Conservation (phyloP, 1,140 invertebrate species). For the Cataglyphis hispanica region DNA sequence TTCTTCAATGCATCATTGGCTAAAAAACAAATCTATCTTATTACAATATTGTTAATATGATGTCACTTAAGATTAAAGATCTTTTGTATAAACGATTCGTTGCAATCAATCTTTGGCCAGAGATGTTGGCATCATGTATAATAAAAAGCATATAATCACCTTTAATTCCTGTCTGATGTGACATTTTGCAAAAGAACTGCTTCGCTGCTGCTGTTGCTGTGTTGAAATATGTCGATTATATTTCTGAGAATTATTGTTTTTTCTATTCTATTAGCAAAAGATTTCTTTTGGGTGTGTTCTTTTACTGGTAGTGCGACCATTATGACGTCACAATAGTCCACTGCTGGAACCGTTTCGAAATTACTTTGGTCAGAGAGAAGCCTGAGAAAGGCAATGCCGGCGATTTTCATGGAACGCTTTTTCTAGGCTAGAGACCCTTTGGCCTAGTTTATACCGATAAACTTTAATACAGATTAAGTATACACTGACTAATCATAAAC, state of each 20-base stretch:
- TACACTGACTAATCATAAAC: too few relatives aligned
- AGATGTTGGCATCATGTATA: not conserved
- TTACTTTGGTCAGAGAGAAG: too few relatives aligned
- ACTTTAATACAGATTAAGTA: too few relatives aligned
- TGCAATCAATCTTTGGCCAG: not conserved
- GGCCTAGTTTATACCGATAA: too few relatives aligned
- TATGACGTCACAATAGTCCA: too few relatives aligned
- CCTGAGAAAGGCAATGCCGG: too few relatives aligned
- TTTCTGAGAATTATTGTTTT: constrained; percentile 17
- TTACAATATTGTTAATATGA: constrained; percentile 62
- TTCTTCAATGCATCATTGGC: constrained; percentile 93
- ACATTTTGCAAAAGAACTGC: constrained; percentile 84
- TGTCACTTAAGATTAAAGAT: constrained; percentile 78
- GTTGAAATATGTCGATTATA: constrained; percentile 3
- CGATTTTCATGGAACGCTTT: too few relatives aligned
- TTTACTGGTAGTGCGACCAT: too few relatives aligned
- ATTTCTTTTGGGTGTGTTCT: not conserved
- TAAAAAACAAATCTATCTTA: constrained; percentile 85
- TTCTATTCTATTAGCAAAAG: constrained; percentile 44
- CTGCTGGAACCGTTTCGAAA: too few relatives aligned
- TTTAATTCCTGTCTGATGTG: constrained; percentile 93
- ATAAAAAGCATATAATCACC: constrained; percentile 83
- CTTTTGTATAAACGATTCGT: not conserved
- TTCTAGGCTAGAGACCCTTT: too few relatives aligned
- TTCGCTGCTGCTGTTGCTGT: not conserved